Conservation (phyloP, 1,140 invertebrate genomes). For the Drosophila lacteicornis region DNA sequence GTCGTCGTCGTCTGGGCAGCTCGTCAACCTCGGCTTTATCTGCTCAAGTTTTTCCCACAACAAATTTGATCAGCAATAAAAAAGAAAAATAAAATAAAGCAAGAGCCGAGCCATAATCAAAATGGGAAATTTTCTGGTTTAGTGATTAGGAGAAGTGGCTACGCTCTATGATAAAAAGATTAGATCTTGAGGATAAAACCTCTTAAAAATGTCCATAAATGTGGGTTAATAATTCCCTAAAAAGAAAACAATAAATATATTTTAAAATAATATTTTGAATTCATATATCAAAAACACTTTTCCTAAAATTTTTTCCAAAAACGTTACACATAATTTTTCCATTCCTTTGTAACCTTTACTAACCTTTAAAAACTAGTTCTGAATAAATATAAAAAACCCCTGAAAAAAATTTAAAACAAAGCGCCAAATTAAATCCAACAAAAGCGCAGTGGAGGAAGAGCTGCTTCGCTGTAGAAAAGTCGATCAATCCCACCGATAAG, state of each 20-base stretch:
- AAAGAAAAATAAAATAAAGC: constrained; percentile 4
- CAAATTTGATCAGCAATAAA: constrained; percentile 55
- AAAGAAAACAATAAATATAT: too few species aligned
- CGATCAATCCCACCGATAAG: constrained; percentile 48
- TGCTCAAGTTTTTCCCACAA: constrained; percentile 42
- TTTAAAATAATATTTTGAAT: too few species aligned
- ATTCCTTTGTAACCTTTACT: background rate
- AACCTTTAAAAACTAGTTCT: background rate
- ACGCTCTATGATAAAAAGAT: background rate
- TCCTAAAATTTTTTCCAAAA: background rate
- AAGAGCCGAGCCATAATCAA: constrained; percentile 26
- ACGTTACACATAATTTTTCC: too few species aligned
- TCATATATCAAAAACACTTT: too few species aligned
- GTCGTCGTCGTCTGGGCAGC: constrained; percentile 9
- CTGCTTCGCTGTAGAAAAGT: constrained; percentile 1
- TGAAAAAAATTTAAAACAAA: constrained; percentile 36
- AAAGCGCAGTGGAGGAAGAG: constrained; percentile 7
- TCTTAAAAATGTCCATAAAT: background rate
- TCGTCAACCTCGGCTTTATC: constrained; percentile 28
- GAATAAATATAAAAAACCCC: background rate
- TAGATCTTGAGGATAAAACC: too few species aligned
- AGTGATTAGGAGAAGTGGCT: background rate
- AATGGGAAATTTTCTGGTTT: constrained; percentile 31
- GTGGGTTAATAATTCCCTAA: background rate
- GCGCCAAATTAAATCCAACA: constrained; percentile 63